Percentiles rank a stretch among this genome's conserved stretches.
Conservation (phyloP, 2,888 invertebrate genomes). For the Trachelus iudaicus region DNA sequence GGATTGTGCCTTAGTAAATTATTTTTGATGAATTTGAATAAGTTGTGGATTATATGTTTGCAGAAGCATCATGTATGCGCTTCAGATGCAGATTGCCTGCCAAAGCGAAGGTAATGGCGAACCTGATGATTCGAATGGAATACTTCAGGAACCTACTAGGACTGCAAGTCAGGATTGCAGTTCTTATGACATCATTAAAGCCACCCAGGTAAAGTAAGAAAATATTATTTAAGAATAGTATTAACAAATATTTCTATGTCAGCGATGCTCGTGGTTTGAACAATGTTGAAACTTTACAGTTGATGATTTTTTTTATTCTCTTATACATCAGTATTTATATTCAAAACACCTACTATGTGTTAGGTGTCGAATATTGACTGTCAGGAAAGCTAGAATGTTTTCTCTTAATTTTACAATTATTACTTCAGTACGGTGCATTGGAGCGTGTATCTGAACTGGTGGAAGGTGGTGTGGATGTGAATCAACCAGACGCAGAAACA, state of each 20-base stretch:
- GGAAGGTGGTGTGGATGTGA: conserved; percentile 93
- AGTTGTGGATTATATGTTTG: background rate
- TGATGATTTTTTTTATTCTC: background rate
- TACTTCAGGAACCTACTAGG: conserved; percentile 53
- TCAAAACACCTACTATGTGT: background rate
- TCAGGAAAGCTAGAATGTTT: conserved; percentile 4
- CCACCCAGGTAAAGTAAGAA: conserved; percentile 78
- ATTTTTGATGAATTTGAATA: background rate
- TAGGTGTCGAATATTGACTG: conserved; percentile 3
- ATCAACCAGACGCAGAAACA: conserved; percentile 93
- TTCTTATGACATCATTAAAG: conserved; percentile 92
- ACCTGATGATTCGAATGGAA: conserved; percentile 46
- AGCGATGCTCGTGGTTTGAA: too few relatives aligned
- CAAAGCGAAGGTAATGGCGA: conserved; percentile 58
- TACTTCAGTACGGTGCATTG: conserved; percentile 84
- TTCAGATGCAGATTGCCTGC: conserved; percentile 61
- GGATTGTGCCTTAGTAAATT: background rate
- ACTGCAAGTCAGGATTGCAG: conserved; percentile 74
- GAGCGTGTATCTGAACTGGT: conserved; percentile 86
- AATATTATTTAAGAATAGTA: background rate
- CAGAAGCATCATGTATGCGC: conserved; percentile 51
- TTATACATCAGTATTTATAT: background rate
- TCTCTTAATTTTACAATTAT: conserved; percentile 3
- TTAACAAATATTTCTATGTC: background rate
- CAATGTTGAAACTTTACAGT: background rate